Evolutionary conservation across 2,888 invertebrate species (phyloP).

Genomic region (Aquatica leii): DNA sequence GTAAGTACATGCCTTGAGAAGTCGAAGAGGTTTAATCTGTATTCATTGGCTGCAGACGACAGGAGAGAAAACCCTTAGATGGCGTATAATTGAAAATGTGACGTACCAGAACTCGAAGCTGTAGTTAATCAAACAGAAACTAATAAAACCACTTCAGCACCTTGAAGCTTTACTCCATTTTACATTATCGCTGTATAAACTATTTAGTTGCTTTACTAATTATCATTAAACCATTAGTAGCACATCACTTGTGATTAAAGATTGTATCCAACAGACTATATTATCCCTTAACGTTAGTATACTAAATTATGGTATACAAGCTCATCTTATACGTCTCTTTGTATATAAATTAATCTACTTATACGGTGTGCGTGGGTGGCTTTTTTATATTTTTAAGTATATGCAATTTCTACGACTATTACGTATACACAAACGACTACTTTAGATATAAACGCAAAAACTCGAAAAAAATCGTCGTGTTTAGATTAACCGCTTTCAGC

Average conservation of each 20-base stretch:
- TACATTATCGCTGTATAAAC: constrained; percentile 23
- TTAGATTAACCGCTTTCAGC: no score
- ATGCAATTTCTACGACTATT: no score
- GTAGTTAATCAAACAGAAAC: constrained; percentile 37
- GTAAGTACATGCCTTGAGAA: constrained; percentile 44
- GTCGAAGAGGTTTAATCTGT: constrained; percentile 47
- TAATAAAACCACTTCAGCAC: constrained; percentile 35
- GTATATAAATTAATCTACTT: no score
- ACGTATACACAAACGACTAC: no score
- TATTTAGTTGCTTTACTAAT: constrained; percentile 34
- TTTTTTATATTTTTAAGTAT: no score
- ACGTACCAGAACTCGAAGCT: constrained; percentile 36
- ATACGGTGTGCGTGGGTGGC: no score
- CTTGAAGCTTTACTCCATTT: constrained; percentile 20
- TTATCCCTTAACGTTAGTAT: constrained; percentile 10
- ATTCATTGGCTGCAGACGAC: constrained; percentile 49
- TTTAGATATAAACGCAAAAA: no score
- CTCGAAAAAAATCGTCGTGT: no score
- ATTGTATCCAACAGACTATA: constrained; percentile 19
- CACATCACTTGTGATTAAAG: constrained; percentile 27
- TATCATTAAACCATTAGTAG: constrained; percentile 31
- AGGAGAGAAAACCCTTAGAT: constrained; percentile 44
- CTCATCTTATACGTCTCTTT: no score
- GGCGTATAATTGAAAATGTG: constrained; percentile 48
- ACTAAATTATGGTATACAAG: no score